Conservation (phyloP, 2,888 invertebrate genomes). For the Philereme transversata region DNA sequence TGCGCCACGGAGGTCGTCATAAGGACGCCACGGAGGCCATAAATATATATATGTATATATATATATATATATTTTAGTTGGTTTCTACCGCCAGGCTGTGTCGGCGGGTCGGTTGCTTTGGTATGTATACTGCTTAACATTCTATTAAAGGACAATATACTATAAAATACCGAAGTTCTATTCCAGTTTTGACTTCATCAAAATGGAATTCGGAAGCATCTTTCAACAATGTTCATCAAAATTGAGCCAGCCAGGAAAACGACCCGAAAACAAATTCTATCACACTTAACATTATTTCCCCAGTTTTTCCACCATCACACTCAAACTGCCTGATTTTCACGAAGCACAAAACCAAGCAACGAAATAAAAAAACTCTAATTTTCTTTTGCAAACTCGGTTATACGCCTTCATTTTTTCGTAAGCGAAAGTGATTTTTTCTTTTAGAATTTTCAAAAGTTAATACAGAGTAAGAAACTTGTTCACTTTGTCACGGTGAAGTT, state of each 20-base stretch:
- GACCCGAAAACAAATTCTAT: conserved; percentile 25
- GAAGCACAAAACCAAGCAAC: conserved; percentile 28
- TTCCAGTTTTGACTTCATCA: no score
- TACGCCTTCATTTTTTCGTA: conserved; percentile 35
- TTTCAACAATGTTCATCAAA: conserved; percentile 20
- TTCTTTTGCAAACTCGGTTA: conserved; percentile 45
- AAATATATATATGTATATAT: no score
- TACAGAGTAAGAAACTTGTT: conserved; percentile 39
- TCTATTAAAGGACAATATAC: no score
- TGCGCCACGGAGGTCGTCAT: no score
- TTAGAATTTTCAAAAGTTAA: conserved; percentile 48
- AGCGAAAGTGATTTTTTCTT: conserved; percentile 42
- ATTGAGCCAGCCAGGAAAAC: conserved; percentile 8
- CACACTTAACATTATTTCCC: conserved; percentile 17
- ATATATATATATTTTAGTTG: no score
- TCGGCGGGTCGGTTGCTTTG: no score
- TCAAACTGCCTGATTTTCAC: conserved; percentile 24
- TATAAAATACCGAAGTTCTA: no score
- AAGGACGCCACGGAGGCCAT: no score
- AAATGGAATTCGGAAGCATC: neutral
- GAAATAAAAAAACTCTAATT: conserved; percentile 45
- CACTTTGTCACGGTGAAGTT: conserved; percentile 36
- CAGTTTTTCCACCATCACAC: conserved; percentile 17
- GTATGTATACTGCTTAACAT: no score
- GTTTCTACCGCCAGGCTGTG: no score